Percentiles rank a stretch among this genome's conserved stretches.
phyloP scores from a whole-genome alignment of 2,113 vertebrate genomes.

The Etheostoma cragini region DNA sequence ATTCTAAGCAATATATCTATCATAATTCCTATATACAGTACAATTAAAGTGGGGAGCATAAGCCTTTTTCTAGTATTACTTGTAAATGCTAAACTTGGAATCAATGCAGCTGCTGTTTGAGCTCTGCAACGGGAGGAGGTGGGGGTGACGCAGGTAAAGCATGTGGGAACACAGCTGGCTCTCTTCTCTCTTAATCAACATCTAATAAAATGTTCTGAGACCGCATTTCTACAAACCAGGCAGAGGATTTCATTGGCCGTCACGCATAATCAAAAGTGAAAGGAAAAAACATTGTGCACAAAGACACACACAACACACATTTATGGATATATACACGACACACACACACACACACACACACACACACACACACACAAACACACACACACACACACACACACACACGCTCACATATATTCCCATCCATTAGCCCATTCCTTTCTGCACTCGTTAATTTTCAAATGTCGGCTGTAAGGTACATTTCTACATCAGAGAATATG shows the following conservation, averaged over 20 bases:
- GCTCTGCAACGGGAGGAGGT: slow-evolving; percentile 3
- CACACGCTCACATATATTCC: background rate
- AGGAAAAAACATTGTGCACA: slow-evolving; percentile 26
- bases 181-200: slow-evolving; percentile 62
- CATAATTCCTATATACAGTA: slow-evolving; percentile 49
- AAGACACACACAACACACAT: background rate
- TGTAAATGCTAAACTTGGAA: slow-evolving; percentile 73
- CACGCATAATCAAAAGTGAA: slow-evolving; percentile 45
- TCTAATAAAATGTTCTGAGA: slow-evolving; percentile 62
- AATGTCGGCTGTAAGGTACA: slow-evolving; percentile 7
- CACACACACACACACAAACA: background rate
- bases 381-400: background rate
- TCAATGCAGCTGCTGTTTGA: slow-evolving; percentile 50
- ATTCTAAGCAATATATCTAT: slow-evolving; percentile 50
- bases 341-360: background rate
- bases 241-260: slow-evolving; percentile 38
- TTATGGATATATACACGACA: background rate
- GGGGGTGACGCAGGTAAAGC: slow-evolving; percentile 42
- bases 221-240: slow-evolving; percentile 43
- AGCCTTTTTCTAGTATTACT: slow-evolving; percentile 44
- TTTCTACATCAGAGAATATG: slow-evolving; percentile 7
- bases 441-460: slow-evolving; percentile 12
- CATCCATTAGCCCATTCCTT: slow-evolving; percentile 7
- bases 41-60: slow-evolving; percentile 48
- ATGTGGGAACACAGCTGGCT: slow-evolving; percentile 67